Evolutionary conservation across 2,113 vertebrate species (phyloP), one percentile per base, ranked within the genome.

Genomic region (Campylomormyrus numenius): DNA sequence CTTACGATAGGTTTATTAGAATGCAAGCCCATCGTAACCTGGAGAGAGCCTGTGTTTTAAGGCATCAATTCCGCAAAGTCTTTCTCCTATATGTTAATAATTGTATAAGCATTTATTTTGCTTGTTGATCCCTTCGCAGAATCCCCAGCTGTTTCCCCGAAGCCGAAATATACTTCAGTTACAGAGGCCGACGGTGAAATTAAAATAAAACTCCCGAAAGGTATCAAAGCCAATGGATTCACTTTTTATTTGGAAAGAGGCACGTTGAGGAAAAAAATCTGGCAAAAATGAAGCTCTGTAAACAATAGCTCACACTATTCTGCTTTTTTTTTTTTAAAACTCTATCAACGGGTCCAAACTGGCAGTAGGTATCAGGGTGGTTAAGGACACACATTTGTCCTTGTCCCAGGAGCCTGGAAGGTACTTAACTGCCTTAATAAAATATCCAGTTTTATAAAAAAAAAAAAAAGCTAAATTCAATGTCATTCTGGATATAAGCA

Each of bases 131-230:
- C 92, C 27, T 62, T 88, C 62, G 9, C 88, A 97, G 96, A 85
- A 91, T 88, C 89, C 88, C 88, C 66, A 19, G 92, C 91, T 89
- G 91, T 93, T 56, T 91, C 95, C 2, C 91, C 88, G 58, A 90
- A 87, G 21, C 91, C 96, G 0, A 91, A 90, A 24, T 90, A 94
- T 89, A 96, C 97, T 24, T 94, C 91, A n/a, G 94, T 95, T 24
- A 92, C 7, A 1, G 86, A 24, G 11, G 94, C 91, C 87, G 93
- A 95, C 92, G 93, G 93, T 45, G 83, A 85, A 2, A 95, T 90
- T 52, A 91, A 94, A 52, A 92, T 94, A 85, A 95, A 93, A 3
- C 46, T 92, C 11, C 92, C 90, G 66, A 94, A 93, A 96, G 97
- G 97, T 98, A 45, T 3, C 6, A n/a, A 50, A 49, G 45, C 31